Evolutionary conservation across 1,140 invertebrate genomes (phyloP).

Genomic region (Drosophila mauritiana): DNA sequence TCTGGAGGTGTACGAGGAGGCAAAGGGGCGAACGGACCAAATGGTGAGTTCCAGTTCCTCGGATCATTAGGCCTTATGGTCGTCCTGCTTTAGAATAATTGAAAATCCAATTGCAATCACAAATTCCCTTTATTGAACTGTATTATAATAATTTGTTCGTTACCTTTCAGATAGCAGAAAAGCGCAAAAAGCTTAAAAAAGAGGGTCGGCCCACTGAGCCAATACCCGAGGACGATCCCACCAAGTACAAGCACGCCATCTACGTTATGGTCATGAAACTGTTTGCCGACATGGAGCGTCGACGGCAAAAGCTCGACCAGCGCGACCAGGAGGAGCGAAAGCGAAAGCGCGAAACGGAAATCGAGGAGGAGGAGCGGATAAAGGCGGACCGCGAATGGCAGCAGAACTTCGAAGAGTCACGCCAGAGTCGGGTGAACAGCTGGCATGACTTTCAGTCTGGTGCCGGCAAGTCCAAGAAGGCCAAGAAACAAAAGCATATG

Average conservation of each 20-base stretch:
- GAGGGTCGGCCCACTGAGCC: conserved; percentile 91
- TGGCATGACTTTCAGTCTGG: conserved; percentile 97
- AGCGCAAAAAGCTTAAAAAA: conserved; percentile 97
- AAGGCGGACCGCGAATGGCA: conserved; percentile 97
- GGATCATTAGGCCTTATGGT: too few species aligned
- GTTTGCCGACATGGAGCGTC: conserved; percentile 98
- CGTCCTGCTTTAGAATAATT: too few species aligned
- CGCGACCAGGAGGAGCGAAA: conserved; percentile 97
- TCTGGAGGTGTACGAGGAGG: conserved; percentile 98
- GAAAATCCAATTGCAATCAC: too few species aligned
- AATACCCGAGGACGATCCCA: conserved; percentile 97
- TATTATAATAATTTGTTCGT: background rate
- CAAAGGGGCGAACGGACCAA: conserved; percentile 96
- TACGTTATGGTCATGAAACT: conserved; percentile 99
- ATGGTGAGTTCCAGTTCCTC: conserved; percentile 88
- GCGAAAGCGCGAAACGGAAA: conserved; percentile 96
- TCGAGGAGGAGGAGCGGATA: conserved; percentile 95
- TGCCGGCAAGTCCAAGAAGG: conserved; percentile 88
- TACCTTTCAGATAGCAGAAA: conserved; percentile 92
- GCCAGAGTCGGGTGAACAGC: conserved; percentile 96
- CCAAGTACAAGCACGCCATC: conserved; percentile 96
- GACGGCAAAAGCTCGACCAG: conserved; percentile 92
- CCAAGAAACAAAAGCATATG: conserved; percentile 90
- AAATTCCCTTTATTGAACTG: too few species aligned
- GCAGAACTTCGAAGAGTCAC: conserved; percentile 99